Conservation (phyloP, 2,888 invertebrate genomes). For the Tolmerus cingulatus region DNA sequence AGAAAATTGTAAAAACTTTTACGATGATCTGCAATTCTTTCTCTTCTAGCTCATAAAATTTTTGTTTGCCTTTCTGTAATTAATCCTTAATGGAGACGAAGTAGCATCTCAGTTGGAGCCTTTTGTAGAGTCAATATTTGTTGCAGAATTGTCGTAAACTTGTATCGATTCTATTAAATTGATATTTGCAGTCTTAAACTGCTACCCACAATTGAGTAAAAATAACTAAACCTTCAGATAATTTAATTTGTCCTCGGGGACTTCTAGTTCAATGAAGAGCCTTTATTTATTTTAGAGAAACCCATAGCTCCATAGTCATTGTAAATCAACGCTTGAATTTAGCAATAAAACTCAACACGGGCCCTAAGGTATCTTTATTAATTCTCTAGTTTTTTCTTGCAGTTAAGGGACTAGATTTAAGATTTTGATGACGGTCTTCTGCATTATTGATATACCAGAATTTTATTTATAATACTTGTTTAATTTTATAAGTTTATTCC, state of each 20-base stretch:
- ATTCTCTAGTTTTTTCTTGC: too few species aligned
- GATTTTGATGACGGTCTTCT: too few species aligned
- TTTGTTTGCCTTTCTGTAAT: not conserved
- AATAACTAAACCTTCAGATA: not conserved
- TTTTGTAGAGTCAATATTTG: not conserved
- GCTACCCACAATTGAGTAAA: not conserved
- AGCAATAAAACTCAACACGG: not conserved
- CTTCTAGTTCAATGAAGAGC: not conserved
- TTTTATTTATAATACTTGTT: too few species aligned
- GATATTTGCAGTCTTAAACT: not conserved
- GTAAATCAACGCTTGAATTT: not conserved
- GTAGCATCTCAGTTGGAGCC: not conserved
- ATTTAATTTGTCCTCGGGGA: not conserved
- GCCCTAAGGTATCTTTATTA: not conserved
- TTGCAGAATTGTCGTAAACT: not conserved
- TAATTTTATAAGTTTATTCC: too few species aligned
- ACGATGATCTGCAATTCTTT: not conserved
- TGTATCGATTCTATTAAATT: not conserved
- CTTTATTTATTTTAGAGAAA: not conserved
- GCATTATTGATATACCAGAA: too few species aligned
- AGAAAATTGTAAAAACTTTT: not conserved
- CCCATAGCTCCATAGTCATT: not conserved
- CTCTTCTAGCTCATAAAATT: not conserved
- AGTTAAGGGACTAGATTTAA: too few species aligned
- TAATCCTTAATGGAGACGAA: not conserved